Percentiles rank a stretch among this genome's conserved stretches.
phyloP scores from a whole-genome alignment of 92 coral and sea anemone species.

The Blastomussa wellsi region DNA sequence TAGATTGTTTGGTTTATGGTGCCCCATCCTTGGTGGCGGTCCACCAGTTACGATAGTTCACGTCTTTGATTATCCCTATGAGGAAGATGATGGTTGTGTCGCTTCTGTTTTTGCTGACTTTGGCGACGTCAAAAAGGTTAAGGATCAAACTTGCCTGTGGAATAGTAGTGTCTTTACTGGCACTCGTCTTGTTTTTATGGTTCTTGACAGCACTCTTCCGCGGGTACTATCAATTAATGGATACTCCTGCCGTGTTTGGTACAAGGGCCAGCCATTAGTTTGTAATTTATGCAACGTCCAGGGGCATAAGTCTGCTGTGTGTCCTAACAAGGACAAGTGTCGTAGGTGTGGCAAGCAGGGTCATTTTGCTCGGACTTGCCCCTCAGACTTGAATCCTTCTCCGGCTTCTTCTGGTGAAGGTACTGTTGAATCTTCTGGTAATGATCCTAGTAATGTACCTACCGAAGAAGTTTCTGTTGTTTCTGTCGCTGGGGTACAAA shows the following conservation, averaged over 20 bases:
- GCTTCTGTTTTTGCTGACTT: background rate
- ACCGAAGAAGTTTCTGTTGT: too few species aligned
- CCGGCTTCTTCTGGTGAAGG: background rate
- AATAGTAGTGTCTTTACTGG: background rate
- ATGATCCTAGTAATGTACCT: too few species aligned
- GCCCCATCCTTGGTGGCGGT: background rate
- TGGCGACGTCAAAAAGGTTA: background rate
- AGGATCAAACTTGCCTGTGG: background rate
- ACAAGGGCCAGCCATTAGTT: background rate
- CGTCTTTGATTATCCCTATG: conserved; percentile 12
- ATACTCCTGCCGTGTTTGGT: background rate
- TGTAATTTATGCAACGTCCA: background rate
- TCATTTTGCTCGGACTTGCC: background rate
- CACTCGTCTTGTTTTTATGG: background rate
- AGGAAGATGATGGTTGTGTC: background rate
- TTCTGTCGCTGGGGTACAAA: too few species aligned
- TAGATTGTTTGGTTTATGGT: background rate
- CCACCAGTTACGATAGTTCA: background rate
- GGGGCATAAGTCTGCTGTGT: background rate
- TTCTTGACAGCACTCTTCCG: background rate
- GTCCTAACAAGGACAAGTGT: background rate
- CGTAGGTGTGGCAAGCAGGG: background rate
- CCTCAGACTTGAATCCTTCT: background rate
- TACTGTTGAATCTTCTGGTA: background rate
- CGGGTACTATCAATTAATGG: background rate